These are phyloP conservation scores for Imbricaverruca yamaguchii DNA, from an alignment of 2,888 invertebrate species.

Conservation along the genomic window DNA sequence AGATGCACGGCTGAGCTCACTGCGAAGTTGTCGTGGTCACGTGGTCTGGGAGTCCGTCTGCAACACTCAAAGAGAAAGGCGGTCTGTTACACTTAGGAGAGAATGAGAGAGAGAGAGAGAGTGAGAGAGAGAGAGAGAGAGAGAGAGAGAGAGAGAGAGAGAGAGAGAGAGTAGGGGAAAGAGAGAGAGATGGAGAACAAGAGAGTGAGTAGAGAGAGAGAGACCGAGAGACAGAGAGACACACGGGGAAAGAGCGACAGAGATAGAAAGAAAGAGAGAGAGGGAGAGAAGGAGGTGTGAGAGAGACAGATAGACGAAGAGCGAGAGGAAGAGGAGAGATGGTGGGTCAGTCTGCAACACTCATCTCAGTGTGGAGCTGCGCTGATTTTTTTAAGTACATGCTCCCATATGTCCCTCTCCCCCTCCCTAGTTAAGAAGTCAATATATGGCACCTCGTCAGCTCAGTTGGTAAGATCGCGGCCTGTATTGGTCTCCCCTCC, in stretches of 20 bases:
- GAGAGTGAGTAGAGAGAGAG: neutral
- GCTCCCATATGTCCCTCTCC: neutral
- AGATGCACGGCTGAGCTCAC: too few species aligned
- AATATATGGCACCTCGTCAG: too few species aligned
- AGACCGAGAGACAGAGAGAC: neutral
- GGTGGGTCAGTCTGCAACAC: too few species aligned
- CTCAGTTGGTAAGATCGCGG: too few species aligned
- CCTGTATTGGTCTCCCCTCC: too few species aligned
- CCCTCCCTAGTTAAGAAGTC: neutral
- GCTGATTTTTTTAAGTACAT: neutral
- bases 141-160: neutral
- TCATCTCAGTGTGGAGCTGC: neutral
- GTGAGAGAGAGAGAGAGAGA: neutral
- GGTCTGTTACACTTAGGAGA: too few species aligned
- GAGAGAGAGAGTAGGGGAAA: too few species aligned
- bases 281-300: neutral
- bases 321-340: too few species aligned
- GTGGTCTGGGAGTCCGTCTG: too few species aligned
- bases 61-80: too few species aligned
- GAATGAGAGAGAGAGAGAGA: neutral
- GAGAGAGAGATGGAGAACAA: neutral
- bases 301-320: neutral
- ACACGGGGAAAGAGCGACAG: too few species aligned
- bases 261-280: neutral
- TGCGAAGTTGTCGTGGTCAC: too few species aligned